These are phyloP conservation scores for Lycorma delicatula DNA, from an alignment of 1,140 invertebrate species.

Conservation along the genomic window DNA sequence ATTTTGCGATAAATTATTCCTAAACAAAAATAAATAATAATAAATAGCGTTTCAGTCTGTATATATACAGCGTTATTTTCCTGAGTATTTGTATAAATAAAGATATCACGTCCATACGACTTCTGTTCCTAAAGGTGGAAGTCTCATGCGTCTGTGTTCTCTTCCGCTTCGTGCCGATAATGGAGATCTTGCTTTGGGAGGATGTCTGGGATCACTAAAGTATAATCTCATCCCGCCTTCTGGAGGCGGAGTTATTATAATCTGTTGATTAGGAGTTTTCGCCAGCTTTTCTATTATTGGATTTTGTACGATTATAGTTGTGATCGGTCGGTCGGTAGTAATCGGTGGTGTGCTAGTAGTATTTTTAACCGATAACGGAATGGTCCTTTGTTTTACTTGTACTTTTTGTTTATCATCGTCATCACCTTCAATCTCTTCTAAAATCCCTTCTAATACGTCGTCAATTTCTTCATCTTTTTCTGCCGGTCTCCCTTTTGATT, in stretches of 20 bases:
- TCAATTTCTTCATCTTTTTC: constrained; percentile 3
- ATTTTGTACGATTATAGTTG: neutral
- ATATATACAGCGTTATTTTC: no score
- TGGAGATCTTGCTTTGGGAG: constrained; percentile 12
- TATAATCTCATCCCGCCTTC: neutral
- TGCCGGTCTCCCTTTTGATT: neutral
- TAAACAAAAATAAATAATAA: no score
- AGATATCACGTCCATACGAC: no score
- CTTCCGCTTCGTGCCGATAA: constrained; percentile 12
- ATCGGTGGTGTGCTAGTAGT: constrained; percentile 4
- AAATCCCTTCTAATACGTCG: constrained; percentile 6
- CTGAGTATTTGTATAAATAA: no score
- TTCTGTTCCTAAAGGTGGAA: constrained; percentile 16
- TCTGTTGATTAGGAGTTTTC: neutral
- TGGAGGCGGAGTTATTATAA: neutral
- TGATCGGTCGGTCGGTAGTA: no score
- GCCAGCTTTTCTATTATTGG: neutral
- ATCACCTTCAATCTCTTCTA: constrained; percentile 17
- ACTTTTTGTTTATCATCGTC: constrained; percentile 14
- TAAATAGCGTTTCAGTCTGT: no score
- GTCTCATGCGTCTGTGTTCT: constrained; percentile 24
- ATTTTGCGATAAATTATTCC: no score
- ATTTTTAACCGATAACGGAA: neutral
- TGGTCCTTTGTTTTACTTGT: neutral
- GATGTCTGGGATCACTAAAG: neutral